These are phyloP conservation scores for Oxygymnocypris stewartii DNA, from an alignment of 2,113 vertebrate species.

Conservation along the genomic window DNA sequence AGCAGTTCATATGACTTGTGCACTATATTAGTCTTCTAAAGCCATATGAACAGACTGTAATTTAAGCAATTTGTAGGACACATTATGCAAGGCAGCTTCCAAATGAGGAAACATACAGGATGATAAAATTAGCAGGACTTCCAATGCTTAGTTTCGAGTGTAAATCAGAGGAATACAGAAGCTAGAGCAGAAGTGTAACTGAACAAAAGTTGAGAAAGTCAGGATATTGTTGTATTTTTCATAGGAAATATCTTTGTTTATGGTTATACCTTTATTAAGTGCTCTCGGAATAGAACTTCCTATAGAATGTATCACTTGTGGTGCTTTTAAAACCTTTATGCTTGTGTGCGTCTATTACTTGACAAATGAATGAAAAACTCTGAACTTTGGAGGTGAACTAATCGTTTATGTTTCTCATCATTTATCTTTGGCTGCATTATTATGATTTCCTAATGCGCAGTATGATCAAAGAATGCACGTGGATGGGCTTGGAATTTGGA, in stretches of 20 bases:
- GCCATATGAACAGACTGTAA: neutral
- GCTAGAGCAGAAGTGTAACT: neutral
- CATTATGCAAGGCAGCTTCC: neutral
- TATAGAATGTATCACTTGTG: neutral
- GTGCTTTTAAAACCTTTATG: neutral
- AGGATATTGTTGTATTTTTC: neutral
- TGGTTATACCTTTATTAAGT: neutral
- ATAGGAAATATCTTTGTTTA: neutral
- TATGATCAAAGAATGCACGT: neutral
- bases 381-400: neutral
- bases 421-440: neutral
- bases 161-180: neutral
- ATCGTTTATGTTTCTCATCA: neutral
- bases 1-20: neutral
- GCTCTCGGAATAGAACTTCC: neutral
- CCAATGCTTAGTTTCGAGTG: neutral
- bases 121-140: neutral
- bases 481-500: neutral
- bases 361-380: neutral
- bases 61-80: neutral
- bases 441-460: neutral
- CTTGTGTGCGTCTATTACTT: neutral
- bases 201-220: neutral
- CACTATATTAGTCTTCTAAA: neutral
- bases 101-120: neutral